Conservation (phyloP, 53 echinoderm and acorn worm genomes). For the Holothuria leucospilota region DNA sequence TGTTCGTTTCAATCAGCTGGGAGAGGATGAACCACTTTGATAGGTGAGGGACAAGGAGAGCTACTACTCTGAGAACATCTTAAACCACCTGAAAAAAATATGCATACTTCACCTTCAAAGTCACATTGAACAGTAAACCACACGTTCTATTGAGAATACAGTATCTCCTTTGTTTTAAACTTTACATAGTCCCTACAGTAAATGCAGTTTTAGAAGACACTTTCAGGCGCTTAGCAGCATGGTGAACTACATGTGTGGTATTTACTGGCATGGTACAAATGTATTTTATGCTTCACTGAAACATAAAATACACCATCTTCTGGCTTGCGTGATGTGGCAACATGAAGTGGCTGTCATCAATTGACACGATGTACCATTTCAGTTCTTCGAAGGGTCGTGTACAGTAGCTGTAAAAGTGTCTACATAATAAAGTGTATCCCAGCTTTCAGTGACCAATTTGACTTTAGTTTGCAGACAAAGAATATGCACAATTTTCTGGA, state of each 20-base stretch:
- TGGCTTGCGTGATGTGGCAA: conserved; percentile 32
- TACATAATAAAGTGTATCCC: conserved; percentile 12
- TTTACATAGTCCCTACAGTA: too few relatives aligned
- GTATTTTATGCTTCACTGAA: conserved; percentile 8
- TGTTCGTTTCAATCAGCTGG: background rate
- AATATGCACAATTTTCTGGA: conserved; percentile 48
- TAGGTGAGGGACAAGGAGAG: background rate
- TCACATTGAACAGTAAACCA: too few relatives aligned
- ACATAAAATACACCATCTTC: background rate
- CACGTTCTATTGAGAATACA: too few relatives aligned
- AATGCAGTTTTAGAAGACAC: background rate
- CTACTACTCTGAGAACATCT: background rate
- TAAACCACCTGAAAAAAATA: too few relatives aligned
- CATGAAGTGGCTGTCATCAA: conserved; percentile 66
- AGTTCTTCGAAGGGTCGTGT: background rate
- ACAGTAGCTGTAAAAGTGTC: conserved; percentile 21
- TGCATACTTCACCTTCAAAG: too few relatives aligned
- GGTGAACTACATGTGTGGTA: background rate
- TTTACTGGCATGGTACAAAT: background rate
- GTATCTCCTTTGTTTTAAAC: too few relatives aligned
- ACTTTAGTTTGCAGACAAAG: background rate
- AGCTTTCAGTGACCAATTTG: background rate
- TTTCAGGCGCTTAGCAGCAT: background rate
- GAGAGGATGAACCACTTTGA: background rate
- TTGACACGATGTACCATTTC: background rate